Evolutionary conservation across 1,140 invertebrate species (phyloP), one percentile per base, ranked within the genome.

Genomic region (Riptortus pedestris): DNA sequence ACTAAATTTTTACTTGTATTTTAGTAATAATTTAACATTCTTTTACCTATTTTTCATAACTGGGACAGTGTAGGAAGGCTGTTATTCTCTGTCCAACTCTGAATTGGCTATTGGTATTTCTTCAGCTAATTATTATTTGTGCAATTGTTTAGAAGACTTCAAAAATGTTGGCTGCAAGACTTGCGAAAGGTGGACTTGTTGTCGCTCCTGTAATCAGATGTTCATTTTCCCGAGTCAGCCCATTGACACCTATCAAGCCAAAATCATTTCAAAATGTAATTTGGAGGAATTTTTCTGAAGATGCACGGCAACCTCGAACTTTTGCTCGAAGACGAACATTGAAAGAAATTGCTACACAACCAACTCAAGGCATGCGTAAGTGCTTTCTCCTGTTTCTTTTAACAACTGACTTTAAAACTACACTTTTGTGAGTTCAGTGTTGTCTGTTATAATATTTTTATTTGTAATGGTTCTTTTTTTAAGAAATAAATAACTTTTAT

Each of bases 341-440:
- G 1, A 67, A 67, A 29, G 66, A 67, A 62, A 62, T 58, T n/a
- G 63, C 63, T 5, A 67, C 64, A 60, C 33, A 62, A 43, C 66
- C 66, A 12, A 59, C 66, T 31, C 45, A 57, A 38, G 66, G 60
- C 33, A 60, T 60, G 26, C 51, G 66, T 67, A 60, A 45, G 22
- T 63, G 14, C 45, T 27, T 57, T 62, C 14, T 55, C n/a, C 7
- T 65, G 18, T 60, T 65, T 67, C 16, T n/a, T n/a, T n/a, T n/a
- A n/a, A n/a, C n/a, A n/a, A n/a, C n/a, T n/a, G n/a, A n/a, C n/a
- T n/a, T n/a, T n/a, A n/a, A n/a, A n/a, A n/a, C n/a, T n/a, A n/a
- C n/a, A n/a, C n/a, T n/a, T n/a, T n/a, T n/a, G n/a, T n/a, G n/a
- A n/a, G n/a, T n/a, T n/a, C n/a, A n/a, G n/a, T n/a, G n/a, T n/a